Base-by-base conservation (phyloP, 2,113 vertebrate genomes). In the Peromyscus leucopus region DNA sequence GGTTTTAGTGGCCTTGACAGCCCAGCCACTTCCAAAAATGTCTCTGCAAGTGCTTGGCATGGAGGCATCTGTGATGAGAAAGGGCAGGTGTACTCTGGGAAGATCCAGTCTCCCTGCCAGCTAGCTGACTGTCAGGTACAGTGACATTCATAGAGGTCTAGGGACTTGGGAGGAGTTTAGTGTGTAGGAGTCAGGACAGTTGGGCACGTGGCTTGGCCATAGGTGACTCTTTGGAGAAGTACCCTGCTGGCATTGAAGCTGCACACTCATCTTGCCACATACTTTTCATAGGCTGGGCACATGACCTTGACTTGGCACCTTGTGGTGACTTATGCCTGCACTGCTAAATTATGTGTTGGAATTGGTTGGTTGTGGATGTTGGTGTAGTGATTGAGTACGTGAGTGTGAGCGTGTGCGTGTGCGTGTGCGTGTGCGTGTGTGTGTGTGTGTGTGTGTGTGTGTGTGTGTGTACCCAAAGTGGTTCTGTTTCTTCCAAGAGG, bases 271-370 rank as follows among this genome's bases (percentile, higher is more conserved):
- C 15, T 17, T 4, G 2, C 65, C 31, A 16, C 39, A 11, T 19
- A 21, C 48, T 11, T 4, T 3, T 31, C 22, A 4, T 48, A 42
- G 1, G 5, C 24, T 36, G 0, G 28, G 31, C 39, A 48, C 11
- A 9, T 61, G 72, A 2, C 39, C 42, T 59, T 46, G 57, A 26
- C 72, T 15, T 12, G n/a, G 33, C 0, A 21, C 39, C 16, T 2
- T 15, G 59, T 21, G 75, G 74, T 21, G 42, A 57, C 15, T 2
- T 22, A 0, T 26, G 0, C 0, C 4, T 24, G 72, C 1, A 0
- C 51, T 71, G 19, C 28, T 0, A 57, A 76, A 79, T 4, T 39
- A 3, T 0, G 0, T 13, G 59, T 12, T 0, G 1, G 7, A 67
- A 83, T 13, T 75, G 78, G 69, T 90, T 7, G 57, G 59, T 84